Evolutionary conservation across 2,797 vertebrate species (phyloP).

Genomic region (Microhierax caerulescens): DNA sequence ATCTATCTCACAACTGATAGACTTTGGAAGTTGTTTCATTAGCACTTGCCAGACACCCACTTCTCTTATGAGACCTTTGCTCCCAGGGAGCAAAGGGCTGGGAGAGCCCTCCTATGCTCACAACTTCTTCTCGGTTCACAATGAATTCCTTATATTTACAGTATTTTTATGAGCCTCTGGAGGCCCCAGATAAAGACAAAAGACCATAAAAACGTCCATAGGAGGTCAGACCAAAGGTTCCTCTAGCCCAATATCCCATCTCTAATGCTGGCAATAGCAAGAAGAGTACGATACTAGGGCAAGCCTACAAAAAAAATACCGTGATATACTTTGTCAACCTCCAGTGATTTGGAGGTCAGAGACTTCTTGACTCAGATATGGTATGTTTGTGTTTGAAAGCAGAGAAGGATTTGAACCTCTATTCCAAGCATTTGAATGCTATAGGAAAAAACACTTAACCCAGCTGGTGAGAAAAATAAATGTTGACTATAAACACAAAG

Average conservation of each 20-base stretch:
- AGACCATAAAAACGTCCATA: conserved; percentile 10
- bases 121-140: conserved; percentile 18
- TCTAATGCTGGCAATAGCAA: conserved; percentile 6
- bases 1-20: not conserved
- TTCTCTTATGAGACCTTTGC: conserved; percentile 43
- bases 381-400: conserved; percentile 40
- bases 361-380: conserved; percentile 36
- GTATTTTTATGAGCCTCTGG: conserved; percentile 39
- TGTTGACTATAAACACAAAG: not conserved
- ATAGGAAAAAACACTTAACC: not conserved
- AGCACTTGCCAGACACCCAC: conserved; percentile 26
- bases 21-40: conserved; percentile 18
- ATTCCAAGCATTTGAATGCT: conserved; percentile 4
- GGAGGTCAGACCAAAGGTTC: conserved; percentile 36
- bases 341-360: conserved; percentile 49
- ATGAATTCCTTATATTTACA: conserved; percentile 2
- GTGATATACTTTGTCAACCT: not conserved
- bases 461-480: conserved; percentile 16
- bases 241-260: not conserved
- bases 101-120: not conserved
- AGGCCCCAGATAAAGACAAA: conserved; percentile 48
- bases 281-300: not conserved
- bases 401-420: not conserved
- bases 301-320: conserved; percentile 2
- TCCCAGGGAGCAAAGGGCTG: not conserved